These are phyloP conservation scores for Zaprionus ornatus DNA, from an alignment of 1,140 invertebrate genomes.

Conservation along the genomic window DNA sequence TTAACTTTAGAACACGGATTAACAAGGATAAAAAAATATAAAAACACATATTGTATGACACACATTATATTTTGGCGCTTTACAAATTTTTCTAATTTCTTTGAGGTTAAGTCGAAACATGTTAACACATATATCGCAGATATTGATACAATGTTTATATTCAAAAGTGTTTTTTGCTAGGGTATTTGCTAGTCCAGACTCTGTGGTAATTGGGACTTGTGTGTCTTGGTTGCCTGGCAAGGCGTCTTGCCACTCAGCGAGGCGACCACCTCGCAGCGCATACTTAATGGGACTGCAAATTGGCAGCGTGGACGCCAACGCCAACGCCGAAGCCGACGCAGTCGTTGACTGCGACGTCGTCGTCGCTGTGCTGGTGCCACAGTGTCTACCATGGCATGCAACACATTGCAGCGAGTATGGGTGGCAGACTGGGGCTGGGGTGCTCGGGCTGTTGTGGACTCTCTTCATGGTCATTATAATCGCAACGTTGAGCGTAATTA, in stretches of 20 bases:
- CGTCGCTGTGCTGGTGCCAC: constrained; percentile 43
- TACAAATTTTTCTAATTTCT: too few species aligned
- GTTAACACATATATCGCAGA: too few species aligned
- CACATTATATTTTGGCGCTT: too few species aligned
- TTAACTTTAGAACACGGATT: too few species aligned
- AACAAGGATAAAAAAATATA: too few species aligned
- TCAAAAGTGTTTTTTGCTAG: background rate
- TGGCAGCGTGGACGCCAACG: constrained; percentile 20
- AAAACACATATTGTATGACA: too few species aligned
- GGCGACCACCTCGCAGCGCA: constrained; percentile 25
- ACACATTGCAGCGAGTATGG: constrained; percentile 56
- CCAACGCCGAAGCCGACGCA: constrained; percentile 1
- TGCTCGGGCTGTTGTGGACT: background rate
- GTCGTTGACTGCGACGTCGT: constrained; percentile 1
- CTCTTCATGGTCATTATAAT: constrained; percentile 62
- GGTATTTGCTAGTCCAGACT: background rate
- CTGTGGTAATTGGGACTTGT: background rate
- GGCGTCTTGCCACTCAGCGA: constrained; percentile 12
- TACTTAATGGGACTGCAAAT: constrained; percentile 30
- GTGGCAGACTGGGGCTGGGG: background rate
- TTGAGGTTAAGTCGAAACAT: too few species aligned
- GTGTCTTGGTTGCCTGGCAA: constrained; percentile 4
- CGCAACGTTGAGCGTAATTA: constrained; percentile 54
- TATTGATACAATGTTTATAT: too few species aligned
- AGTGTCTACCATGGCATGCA: constrained; percentile 63